A percentile compares a stretch with the other conserved stretches of the same genome.
phyloP scores from a whole-genome alignment of 2,797 vertebrate species.

The Gallinago nigripennis region DNA sequence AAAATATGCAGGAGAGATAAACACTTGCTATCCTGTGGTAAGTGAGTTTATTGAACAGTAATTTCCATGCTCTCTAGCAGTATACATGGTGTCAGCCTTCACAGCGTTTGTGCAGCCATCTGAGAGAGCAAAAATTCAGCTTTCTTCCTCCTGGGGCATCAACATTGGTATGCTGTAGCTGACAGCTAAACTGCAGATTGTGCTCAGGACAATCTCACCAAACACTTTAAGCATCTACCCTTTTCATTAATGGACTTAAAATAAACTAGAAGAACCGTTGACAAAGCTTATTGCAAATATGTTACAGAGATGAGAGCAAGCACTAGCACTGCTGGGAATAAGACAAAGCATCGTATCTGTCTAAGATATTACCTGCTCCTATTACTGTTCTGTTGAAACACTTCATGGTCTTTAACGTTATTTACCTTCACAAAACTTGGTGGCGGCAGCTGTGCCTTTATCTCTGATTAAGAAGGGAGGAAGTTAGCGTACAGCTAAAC shows the following conservation, averaged over 20 bases:
- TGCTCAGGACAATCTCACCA: background rate
- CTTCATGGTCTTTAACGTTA: background rate
- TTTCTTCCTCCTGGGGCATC: background rate
- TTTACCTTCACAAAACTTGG: background rate
- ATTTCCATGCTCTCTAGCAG: background rate
- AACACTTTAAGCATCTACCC: background rate
- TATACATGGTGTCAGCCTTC: background rate
- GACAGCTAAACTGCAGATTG: background rate
- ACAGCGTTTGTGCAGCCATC: background rate
- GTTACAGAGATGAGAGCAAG: background rate
- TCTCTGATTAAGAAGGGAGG: background rate
- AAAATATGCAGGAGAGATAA: background rate
- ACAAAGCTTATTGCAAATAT: constrained; percentile 12
- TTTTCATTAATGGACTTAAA: constrained; percentile 30
- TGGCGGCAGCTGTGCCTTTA: background rate
- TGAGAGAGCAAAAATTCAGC: background rate
- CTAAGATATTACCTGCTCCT: background rate
- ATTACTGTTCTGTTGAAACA: background rate
- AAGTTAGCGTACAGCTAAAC: background rate
- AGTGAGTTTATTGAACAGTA: background rate
- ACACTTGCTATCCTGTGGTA: background rate
- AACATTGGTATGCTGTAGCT: background rate
- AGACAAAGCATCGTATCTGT: background rate
- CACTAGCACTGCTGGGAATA: background rate
- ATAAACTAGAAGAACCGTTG: background rate